Conservation (phyloP, 2,797 vertebrate species). For the Gouania willdenowi region DNA sequence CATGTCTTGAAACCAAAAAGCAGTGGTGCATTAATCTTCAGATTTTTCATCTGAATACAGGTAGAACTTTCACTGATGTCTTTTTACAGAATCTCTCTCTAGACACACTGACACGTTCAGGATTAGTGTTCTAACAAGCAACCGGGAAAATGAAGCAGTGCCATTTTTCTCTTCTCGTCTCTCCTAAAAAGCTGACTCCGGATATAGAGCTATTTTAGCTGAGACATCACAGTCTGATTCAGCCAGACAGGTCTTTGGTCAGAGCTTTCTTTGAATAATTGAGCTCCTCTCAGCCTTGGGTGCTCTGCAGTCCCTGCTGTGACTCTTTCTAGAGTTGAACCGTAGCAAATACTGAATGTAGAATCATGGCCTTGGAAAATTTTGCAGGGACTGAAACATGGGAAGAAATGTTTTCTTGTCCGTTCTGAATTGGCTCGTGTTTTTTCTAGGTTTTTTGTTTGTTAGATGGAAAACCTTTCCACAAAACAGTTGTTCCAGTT, state of each 20-base stretch:
- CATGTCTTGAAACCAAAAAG: too few relatives aligned
- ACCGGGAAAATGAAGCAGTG: constrained; percentile 39
- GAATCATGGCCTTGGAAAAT: constrained; percentile 27
- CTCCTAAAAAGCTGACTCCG: constrained; percentile 52
- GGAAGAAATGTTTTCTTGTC: too few relatives aligned
- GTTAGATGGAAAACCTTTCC: too few relatives aligned
- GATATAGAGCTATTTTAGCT: constrained; percentile 38
- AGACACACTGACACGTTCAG: not conserved
- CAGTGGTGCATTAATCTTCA: too few relatives aligned
- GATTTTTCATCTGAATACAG: too few relatives aligned
- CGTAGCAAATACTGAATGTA: constrained; percentile 14
- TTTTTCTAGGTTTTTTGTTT: too few relatives aligned
- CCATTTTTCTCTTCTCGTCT: not conserved
- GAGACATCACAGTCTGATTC: constrained; percentile 43
- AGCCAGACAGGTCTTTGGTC: constrained; percentile 35
- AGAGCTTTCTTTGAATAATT: constrained; percentile 56
- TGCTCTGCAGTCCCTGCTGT: constrained; percentile 12
- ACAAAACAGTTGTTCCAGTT: too few relatives aligned
- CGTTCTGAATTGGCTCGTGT: too few relatives aligned
- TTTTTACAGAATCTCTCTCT: constrained; percentile 11
- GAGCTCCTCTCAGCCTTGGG: constrained; percentile 23
- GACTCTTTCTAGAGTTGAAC: constrained; percentile 39
- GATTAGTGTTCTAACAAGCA: constrained; percentile 22
- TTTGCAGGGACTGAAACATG: not conserved
- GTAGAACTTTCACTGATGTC: too few relatives aligned